phyloP scores from a whole-genome alignment of 2,113 vertebrate species.

The Otis tarda region DNA sequence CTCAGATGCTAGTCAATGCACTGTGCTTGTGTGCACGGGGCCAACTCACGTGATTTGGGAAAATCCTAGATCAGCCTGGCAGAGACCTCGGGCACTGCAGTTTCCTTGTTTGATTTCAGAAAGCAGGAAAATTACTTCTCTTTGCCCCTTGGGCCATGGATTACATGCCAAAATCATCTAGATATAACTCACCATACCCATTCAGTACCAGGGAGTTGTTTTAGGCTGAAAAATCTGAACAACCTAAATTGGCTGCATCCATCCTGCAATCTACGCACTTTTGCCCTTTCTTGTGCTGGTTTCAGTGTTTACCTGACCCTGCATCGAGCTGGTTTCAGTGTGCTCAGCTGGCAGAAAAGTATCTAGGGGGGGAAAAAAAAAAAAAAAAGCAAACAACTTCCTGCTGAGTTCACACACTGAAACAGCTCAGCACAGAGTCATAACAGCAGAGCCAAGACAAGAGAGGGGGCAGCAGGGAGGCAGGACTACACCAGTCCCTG shows the following conservation, averaged over 20 bases:
- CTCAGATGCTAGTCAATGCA: background rate
- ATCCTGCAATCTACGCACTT: background rate
- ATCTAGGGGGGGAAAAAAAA: background rate
- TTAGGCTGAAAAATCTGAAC: background rate
- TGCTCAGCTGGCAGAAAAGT: conserved; percentile 23
- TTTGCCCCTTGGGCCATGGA: background rate
- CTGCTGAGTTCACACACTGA: background rate
- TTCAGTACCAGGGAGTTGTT: background rate
- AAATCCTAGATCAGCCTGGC: background rate
- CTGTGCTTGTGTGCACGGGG: background rate
- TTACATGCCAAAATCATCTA: background rate
- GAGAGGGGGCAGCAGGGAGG: background rate
- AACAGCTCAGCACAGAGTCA: background rate
- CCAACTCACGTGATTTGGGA: background rate
- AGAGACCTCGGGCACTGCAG: background rate
- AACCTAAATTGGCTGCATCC: background rate
- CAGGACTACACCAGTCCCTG: background rate
- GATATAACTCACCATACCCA: background rate
- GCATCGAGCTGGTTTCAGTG: background rate
- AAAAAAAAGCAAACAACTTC: background rate
- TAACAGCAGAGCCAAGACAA: background rate
- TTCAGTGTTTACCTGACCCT: background rate
- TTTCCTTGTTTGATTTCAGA: background rate
- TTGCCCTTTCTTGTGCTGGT: background rate
- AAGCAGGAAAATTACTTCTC: background rate